Conservation (phyloP, 2,888 invertebrate species). For the Norana najaformis region DNA sequence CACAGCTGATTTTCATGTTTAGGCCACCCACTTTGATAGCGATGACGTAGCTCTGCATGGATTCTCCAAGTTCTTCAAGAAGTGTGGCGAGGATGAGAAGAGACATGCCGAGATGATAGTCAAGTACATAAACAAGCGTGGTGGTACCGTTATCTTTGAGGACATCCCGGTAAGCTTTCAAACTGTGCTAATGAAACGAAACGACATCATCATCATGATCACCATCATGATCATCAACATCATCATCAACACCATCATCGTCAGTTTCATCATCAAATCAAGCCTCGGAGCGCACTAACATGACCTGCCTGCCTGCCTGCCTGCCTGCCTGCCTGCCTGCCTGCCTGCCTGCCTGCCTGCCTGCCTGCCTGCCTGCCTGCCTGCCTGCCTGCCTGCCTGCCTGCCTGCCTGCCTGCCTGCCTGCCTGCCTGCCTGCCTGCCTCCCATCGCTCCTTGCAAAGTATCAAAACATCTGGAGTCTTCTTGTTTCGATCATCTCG, state of each 20-base stretch:
- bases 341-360: not conserved
- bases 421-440: not conserved
- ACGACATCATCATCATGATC: too few species aligned
- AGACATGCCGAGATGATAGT: slow-evolving; percentile 74
- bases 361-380: not conserved
- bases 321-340: not conserved
- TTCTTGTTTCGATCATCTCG: too few species aligned
- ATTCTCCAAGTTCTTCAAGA: slow-evolving; percentile 72
- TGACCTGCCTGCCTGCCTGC: not conserved
- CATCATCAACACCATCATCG: too few species aligned
- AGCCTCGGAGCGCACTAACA: too few species aligned
- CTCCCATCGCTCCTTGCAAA: too few species aligned
- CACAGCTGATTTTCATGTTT: too few species aligned
- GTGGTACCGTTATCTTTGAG: slow-evolving; percentile 73
- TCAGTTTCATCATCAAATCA: too few species aligned
- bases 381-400: not conserved
- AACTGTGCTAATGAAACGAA: too few species aligned
- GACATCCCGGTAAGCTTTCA: slow-evolving; percentile 66
- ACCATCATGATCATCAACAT: too few species aligned
- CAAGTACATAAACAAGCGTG: slow-evolving; percentile 72
- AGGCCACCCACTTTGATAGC: slow-evolving; percentile 79
- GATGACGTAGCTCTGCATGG: slow-evolving; percentile 76
- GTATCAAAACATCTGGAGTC: too few species aligned
- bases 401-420: slow-evolving; percentile 17
- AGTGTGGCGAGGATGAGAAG: slow-evolving; percentile 78